Evolutionary conservation across 2,113 vertebrate genomes (phyloP).

Genomic region (Pionites leucogaster): DNA sequence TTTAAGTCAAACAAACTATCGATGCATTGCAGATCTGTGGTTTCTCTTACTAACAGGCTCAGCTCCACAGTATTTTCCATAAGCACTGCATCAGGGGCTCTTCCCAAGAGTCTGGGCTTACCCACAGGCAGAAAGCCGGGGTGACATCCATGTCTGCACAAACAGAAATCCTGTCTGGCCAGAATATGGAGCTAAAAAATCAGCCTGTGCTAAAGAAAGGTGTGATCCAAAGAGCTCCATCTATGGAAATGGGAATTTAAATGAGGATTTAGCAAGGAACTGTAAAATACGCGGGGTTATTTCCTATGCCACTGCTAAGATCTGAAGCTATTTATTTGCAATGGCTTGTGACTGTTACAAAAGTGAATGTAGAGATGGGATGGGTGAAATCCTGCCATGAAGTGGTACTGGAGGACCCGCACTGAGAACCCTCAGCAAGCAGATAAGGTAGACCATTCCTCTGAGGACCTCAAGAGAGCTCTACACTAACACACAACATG

Average conservation of each 20-base stretch:
- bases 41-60: background rate
- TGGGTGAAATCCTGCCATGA: background rate
- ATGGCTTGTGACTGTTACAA: background rate
- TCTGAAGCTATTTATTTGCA: background rate
- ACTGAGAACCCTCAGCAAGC: background rate
- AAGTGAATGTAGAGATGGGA: background rate
- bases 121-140: background rate
- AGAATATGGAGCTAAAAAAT: background rate
- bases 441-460: rapidly evolving
- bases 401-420: background rate
- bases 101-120: background rate
- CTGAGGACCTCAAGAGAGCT: background rate
- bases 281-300: background rate
- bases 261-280: background rate
- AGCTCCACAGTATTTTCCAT: background rate
- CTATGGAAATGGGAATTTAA: background rate
- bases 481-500: rapidly evolving
- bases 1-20: background rate
- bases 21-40: background rate
- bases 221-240: background rate
- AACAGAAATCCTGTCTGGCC: background rate
- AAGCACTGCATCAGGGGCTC: background rate
- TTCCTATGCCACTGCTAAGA: background rate
- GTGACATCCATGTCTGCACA: background rate
- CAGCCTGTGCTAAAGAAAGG: background rate